A percentile compares a stretch with the other conserved stretches of the same genome.
These are phyloP conservation scores for Abramis brama DNA, from an alignment of 2,113 vertebrate species.

Conservation along the genomic window DNA sequence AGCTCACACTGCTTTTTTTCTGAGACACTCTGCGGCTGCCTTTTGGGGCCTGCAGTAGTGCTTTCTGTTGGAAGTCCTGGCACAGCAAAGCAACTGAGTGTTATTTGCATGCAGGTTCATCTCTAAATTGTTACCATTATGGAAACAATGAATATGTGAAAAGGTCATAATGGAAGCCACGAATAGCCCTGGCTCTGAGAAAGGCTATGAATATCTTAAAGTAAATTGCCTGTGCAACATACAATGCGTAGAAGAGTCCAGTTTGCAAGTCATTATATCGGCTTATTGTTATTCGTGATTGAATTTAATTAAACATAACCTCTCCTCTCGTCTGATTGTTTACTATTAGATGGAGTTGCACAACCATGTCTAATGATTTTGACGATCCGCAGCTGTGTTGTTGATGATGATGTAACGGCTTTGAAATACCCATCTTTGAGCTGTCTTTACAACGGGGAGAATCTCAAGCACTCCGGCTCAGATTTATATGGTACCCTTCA, in stretches of 20 bases:
- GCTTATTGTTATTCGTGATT: slow-evolving; percentile 26
- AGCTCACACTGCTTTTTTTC: slow-evolving; percentile 41
- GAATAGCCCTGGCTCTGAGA: not conserved
- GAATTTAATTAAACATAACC: slow-evolving; percentile 39
- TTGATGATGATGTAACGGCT: slow-evolving; percentile 47
- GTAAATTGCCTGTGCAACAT: not conserved
- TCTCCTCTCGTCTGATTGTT: slow-evolving; percentile 20
- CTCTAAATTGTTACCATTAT: slow-evolving; percentile 20
- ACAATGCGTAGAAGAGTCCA: not conserved
- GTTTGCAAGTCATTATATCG: not conserved
- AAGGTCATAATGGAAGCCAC: slow-evolving; percentile 17
- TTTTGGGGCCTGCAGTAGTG: slow-evolving; percentile 24
- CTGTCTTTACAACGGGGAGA: not conserved
- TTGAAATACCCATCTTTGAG: slow-evolving; percentile 46
- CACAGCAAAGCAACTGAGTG: not conserved
- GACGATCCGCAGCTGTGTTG: slow-evolving; percentile 44
- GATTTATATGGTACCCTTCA: slow-evolving; percentile 5
- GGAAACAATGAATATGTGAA: slow-evolving; percentile 38
- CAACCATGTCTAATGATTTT: slow-evolving; percentile 31
- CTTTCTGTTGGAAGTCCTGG: slow-evolving; percentile 32
- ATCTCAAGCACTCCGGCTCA: not conserved
- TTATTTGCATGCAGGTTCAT: slow-evolving; percentile 30
- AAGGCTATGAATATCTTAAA: slow-evolving; percentile 23
- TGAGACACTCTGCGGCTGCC: slow-evolving; percentile 25
- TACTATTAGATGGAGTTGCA: slow-evolving; percentile 30